Evolutionary conservation across 2,113 vertebrate species (phyloP), one percentile per base, ranked within the genome.

Genomic region (Corythornis madagascariensis): DNA sequence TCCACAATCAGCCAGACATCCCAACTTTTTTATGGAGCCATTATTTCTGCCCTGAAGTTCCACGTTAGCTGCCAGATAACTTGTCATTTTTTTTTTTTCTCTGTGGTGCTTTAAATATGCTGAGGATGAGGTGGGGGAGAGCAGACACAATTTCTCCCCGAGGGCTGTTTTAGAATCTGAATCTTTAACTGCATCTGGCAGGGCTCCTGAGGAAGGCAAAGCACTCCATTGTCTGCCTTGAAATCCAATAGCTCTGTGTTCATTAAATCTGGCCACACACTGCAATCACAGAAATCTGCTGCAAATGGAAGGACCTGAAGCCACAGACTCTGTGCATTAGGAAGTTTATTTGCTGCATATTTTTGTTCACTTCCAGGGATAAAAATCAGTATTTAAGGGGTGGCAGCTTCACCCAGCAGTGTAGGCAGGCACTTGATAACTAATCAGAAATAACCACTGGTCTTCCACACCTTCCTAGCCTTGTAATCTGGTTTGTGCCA

Each of bases 11-110:
- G 76, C 25, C 50, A 77, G 66, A 35, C 33, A 40, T 79, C 43
- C 7, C 20, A 48, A 12, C 43, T 75, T 67, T 71, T 89, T 82
- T 26, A 74, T 73, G 86, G 91, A 90, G 60, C 67, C 31, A 20
- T 64, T 56, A 85, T 85, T 96, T 94, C 65, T 77, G 45, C 35
- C 43, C 67, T 81, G 21, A 60, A 74, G 50, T 90, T 87, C 92
- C 61, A 45, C 9, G 2, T 66, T 59, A 89, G 67, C 79, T 81
- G 52, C 78, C 67, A 85, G 69, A 79, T 52, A 17, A 38, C 38
- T 38, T 38, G 38, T 38, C 38, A 38, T 38, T 38, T 38, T 10
- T 38, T 38, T 38, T 38, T 94, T 95, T 94, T 93, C 56, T 71
- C 33, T 18, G 63, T 8, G 4, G 33, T 53, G 33, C 67, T 89